phyloP scores from a whole-genome alignment of 2,113 vertebrate genomes.

The Ramphastos sulfuratus region DNA sequence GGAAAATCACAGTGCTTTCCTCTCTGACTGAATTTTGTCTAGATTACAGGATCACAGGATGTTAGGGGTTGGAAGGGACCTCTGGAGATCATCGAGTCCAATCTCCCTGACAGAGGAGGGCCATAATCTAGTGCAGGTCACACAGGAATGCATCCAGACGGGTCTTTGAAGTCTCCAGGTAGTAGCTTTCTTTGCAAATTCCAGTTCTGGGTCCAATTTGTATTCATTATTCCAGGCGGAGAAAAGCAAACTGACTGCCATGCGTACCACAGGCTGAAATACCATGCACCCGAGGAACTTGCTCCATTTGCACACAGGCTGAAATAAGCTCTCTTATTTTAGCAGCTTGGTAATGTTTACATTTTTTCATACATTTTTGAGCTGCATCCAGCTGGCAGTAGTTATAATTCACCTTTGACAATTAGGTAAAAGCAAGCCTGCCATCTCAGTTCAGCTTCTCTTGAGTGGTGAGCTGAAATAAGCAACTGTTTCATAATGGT shows the following conservation, averaged over 20 bases:
- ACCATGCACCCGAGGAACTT: accelerated
- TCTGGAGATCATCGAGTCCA: too few relatives aligned
- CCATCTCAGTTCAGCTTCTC: not conserved
- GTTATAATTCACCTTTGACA: not conserved
- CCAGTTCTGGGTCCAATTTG: not conserved
- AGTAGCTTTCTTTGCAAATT: not conserved
- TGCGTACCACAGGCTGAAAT: not conserved
- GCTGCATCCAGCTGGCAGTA: not conserved
- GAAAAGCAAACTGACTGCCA: not conserved
- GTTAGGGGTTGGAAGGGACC: too few relatives aligned
- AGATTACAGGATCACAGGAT: not conserved
- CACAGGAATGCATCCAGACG: too few relatives aligned
- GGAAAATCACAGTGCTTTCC: not conserved
- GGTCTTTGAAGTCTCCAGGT: not conserved
- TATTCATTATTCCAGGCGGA: not conserved
- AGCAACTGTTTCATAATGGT: not conserved
- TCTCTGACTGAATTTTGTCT: accelerated
- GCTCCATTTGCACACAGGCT: not conserved
- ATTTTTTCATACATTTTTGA: not conserved
- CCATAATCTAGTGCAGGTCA: too few relatives aligned
- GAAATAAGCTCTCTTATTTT: not conserved
- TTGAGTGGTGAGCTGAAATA: not conserved
- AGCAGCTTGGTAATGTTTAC: not conserved
- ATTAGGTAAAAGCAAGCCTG: not conserved
- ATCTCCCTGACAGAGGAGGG: too few relatives aligned